Evolutionary conservation across 2,113 vertebrate species (phyloP).

Genomic region (Gnathonemus echidnorhynchus): DNA sequence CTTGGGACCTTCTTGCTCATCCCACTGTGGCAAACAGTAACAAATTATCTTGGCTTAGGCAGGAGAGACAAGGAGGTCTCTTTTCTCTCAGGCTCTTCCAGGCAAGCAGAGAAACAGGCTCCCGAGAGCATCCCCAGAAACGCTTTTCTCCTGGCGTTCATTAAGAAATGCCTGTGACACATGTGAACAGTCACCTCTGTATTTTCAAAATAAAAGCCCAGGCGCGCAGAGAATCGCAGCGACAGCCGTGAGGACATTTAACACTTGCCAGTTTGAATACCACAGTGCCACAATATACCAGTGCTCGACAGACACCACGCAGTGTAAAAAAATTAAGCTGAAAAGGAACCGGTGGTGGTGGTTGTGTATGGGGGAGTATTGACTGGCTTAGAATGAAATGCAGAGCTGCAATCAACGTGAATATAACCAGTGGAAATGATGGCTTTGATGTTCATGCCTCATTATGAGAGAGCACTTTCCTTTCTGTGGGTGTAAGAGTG

Average conservation of each 20-base stretch:
- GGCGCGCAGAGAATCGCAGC: not conserved
- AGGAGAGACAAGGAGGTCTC: not conserved
- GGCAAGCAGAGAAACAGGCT: not conserved
- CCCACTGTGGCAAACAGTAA: not conserved
- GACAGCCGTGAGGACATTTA: not conserved
- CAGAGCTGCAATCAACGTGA: constrained; percentile 50
- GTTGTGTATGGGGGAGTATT: not conserved
- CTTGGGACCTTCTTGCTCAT: not conserved
- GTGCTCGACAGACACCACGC: constrained; percentile 34
- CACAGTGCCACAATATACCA: constrained; percentile 37
- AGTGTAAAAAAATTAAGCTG: constrained; percentile 37
- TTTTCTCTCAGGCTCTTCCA: not conserved
- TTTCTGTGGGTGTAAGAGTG: constrained; percentile 40
- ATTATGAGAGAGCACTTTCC: constrained; percentile 48
- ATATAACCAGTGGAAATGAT: constrained; percentile 49
- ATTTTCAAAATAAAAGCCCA: not conserved
- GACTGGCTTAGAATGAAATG: constrained; percentile 26
- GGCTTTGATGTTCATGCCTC: constrained; percentile 51
- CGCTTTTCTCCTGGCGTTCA: not conserved
- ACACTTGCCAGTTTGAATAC: constrained; percentile 31
- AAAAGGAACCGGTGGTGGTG: not conserved
- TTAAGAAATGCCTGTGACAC: not conserved
- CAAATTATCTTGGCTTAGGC: not conserved
- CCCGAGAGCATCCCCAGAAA: not conserved
- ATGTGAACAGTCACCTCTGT: not conserved